A percentile compares a stretch with the other conserved stretches of the same genome.
These are phyloP conservation scores for Agrenia bidenticulata DNA, from an alignment of 2,888 invertebrate species.

Conservation along the genomic window DNA sequence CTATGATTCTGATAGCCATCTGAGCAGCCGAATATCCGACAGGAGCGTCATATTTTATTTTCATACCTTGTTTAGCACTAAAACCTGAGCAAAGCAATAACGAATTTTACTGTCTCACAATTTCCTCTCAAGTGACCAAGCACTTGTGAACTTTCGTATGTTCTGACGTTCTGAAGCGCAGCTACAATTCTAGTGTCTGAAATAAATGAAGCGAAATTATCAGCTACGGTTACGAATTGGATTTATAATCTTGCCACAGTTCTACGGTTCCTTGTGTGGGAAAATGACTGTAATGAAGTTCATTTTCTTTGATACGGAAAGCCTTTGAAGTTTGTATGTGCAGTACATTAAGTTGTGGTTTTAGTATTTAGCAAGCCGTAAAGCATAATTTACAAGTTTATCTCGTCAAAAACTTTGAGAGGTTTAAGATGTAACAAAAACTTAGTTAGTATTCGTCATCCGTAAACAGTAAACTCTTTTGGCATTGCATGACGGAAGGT, in stretches of 20 bases:
- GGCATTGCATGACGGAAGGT: neutral
- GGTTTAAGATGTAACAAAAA: too few relatives aligned
- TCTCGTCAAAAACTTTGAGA: neutral
- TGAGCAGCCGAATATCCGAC: constrained; percentile 19
- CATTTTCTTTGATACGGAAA: too few relatives aligned
- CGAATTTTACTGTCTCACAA: constrained; percentile 18
- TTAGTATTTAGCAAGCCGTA: constrained; percentile 15
- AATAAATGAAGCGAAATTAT: too few relatives aligned
- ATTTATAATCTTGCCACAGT: too few relatives aligned
- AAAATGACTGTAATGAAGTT: too few relatives aligned
- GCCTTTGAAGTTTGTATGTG: neutral
- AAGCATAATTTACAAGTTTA: constrained; percentile 14
- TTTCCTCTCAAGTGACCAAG: constrained; percentile 13
- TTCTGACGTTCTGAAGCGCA: too few relatives aligned
- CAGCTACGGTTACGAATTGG: too few relatives aligned
- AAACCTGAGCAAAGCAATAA: constrained; percentile 19
- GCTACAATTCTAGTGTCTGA: too few relatives aligned
- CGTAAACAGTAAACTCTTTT: neutral
- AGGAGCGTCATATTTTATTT: constrained; percentile 20
- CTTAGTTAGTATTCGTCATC: neutral
- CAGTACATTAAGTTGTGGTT: constrained; percentile 8
- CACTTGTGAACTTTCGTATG: too few relatives aligned
- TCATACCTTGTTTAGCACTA: constrained; percentile 23
- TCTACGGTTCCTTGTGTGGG: too few relatives aligned
- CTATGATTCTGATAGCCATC: constrained; percentile 16